Base-by-base conservation (phyloP, 2,113 vertebrate genomes). In the Pseudolaguvia tuberculata region DNA sequence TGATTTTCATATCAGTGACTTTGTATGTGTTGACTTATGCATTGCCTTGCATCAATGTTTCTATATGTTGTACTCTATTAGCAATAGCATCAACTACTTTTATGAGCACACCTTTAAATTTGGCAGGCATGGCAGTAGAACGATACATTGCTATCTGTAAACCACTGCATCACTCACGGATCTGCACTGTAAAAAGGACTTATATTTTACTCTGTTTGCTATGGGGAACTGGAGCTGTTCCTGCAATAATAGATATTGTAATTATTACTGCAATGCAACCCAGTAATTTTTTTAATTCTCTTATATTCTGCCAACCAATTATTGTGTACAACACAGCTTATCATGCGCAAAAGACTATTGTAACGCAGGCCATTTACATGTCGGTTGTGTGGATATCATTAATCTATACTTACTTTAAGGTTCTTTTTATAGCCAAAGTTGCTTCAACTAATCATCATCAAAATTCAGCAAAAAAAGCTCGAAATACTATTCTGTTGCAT, bases 51-150 rank as follows among this genome's bases (percentile, higher is more conserved):
- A 31, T 82, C 12, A 77, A 39, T 12, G 21, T 84, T 2, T 31
- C 56, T 0, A 8, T 83, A 18, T 87, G 86, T 78, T 80, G 81
- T 58, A 6, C 70, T 15, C 1, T 86, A 1, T 2, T 86, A 42
- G 27, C 85, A 29, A 29, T 85, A 42, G 10, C 20, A 20, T 0
- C 71, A 27, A 79, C 83, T 0, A 68, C 82, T 61, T 73, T 73
- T 77, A 85, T 0, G 55, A 89, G 85, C 81, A 88, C 86, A 0
- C 88, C 89, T 3, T 77, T 91, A 61, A 91, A 85, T 73, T 81
- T 91, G 77, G 88, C 87, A 0, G 85, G 87, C 61, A 90, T 91
- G 90, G 88, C 87, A 0, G 39, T 85, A n/a, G 90, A 91, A 61
- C 87, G 89, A 63, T 90, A 87, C 81, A 78, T 89, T 53, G 88